Percentiles rank a stretch among this genome's conserved stretches.
phyloP scores from a whole-genome alignment of 2,888 invertebrate species.

The Schizaphis graminum region DNA sequence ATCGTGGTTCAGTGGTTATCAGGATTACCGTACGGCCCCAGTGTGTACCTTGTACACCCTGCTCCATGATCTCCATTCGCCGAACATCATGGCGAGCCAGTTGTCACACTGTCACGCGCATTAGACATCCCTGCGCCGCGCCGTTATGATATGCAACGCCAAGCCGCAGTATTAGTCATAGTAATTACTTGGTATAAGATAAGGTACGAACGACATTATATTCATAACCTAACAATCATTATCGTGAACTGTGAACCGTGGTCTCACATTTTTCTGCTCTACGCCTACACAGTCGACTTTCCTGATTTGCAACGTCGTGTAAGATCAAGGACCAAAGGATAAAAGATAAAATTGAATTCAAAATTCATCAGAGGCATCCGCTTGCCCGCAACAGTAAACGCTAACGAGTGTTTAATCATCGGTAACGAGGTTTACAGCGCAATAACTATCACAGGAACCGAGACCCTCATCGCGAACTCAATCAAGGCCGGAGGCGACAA shows the following conservation, averaged over 20 bases:
- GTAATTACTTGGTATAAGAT: background rate
- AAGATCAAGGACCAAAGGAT: too few species aligned
- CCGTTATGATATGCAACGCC: background rate
- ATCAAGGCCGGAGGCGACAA: constrained; percentile 53
- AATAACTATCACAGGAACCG: background rate
- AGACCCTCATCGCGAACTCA: background rate
- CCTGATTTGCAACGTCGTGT: background rate
- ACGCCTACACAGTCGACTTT: background rate
- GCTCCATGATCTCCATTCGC: too few species aligned
- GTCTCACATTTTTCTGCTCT: background rate
- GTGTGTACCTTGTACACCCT: background rate
- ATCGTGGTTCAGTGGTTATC: background rate
- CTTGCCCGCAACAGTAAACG: background rate
- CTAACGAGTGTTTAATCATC: background rate
- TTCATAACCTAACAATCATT: constrained; percentile 44
- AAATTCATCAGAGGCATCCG: background rate
- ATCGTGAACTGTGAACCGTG: background rate
- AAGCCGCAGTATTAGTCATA: background rate
- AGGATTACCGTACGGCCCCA: background rate
- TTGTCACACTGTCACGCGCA: background rate
- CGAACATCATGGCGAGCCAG: background rate
- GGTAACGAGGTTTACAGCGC: background rate
- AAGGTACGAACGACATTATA: background rate
- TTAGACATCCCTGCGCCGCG: background rate
- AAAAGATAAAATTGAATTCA: background rate